Base-by-base conservation (phyloP, 2,888 invertebrate genomes). In the Sclerodermus sp. region DNA sequence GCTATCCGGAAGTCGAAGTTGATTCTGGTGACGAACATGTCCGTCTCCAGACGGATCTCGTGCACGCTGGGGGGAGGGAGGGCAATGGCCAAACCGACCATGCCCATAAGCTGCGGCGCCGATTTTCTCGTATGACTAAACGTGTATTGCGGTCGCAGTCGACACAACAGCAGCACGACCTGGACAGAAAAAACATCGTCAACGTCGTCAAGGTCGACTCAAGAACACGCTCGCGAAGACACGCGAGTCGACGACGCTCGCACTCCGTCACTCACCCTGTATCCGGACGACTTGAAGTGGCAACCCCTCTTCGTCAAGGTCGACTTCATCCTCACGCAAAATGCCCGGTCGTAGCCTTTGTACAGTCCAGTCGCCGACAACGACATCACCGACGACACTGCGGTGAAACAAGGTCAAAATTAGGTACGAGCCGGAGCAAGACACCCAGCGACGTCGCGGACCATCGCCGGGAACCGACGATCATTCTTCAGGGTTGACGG, bases 241-340 rank as follows among this genome's bases (percentile, higher is more conserved):
- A n/a, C n/a, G n/a, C n/a, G n/a, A n/a, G n/a, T n/a, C n/a, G n/a
- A n/a, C n/a, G n/a, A n/a, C n/a, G n/a, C n/a, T n/a, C n/a, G n/a
- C n/a, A n/a, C n/a, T n/a, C n/a, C n/a, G n/a, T n/a, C n/a, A n/a
- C n/a, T 87, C 83, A 95, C 95, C 86, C 95, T 86, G 80, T 94
- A 95, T 79, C 95, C 95, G 58, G 94, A 95, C 34, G 94, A 94
- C 80, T 96, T 96, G 80, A 95, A 95, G 79, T 96, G 95, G 77
- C 96, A 97, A 52, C 97, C 97, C 70, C 97, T 83, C 81, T 97
- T 97, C 43, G 97, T 96, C 55, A 97, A 83, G 0, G 97, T 97
- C 47, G 97, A 97, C 79, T 97, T 97, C 96, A 97, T 97, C 62
- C 97, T 85, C 42, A 97, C 85, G 80, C 96, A 97, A 80, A 96